phyloP scores from a whole-genome alignment of 2,113 vertebrate species.

The Parus major region DNA sequence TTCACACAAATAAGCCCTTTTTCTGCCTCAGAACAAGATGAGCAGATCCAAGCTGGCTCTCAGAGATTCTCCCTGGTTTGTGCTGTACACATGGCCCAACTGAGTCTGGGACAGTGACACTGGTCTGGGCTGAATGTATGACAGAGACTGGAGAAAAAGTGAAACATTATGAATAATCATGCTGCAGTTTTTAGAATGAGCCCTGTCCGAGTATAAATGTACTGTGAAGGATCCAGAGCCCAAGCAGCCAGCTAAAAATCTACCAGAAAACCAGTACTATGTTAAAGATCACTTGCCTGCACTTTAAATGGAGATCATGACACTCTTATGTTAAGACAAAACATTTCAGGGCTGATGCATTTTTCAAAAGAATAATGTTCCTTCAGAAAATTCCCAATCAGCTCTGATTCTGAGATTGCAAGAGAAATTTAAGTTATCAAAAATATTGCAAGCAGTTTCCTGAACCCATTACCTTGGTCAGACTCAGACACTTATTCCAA shows the following conservation, averaged over 20 bases:
- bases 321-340: not conserved
- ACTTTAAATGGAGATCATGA: not conserved
- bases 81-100: accelerated
- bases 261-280: not conserved
- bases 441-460: not conserved
- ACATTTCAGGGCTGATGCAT: not conserved
- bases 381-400: not conserved
- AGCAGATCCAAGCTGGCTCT: not conserved
- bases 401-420: not conserved
- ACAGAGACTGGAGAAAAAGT: not conserved
- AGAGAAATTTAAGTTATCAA: not conserved
- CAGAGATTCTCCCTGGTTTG: not conserved
- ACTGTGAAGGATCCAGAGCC: not conserved
- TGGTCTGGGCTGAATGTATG: not conserved
- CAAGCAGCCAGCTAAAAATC: not conserved
- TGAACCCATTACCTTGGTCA: not conserved
- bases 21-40: not conserved
- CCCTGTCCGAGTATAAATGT: not conserved
- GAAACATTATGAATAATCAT: not conserved
- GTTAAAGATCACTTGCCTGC: not conserved
- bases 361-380: not conserved
- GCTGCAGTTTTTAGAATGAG: not conserved
- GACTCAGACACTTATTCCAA: not conserved
- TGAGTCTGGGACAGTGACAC: not conserved
- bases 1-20: not conserved